Conservation (phyloP, 2,888 invertebrate genomes). For the Drosophila setosimentum region DNA sequence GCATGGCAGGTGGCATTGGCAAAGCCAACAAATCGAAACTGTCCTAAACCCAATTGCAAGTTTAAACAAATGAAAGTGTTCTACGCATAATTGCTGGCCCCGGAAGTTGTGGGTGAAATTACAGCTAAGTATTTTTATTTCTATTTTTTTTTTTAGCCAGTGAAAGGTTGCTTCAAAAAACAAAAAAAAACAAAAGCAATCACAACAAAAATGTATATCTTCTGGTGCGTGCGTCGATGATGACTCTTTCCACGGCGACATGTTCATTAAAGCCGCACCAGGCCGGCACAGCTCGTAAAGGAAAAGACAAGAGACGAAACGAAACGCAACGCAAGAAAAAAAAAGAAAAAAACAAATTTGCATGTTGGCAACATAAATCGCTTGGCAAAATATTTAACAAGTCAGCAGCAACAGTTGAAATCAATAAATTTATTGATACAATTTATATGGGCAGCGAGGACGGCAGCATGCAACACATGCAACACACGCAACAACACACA, state of each 20-base stretch:
- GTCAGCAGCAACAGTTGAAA: slow-evolving; percentile 81
- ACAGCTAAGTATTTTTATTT: slow-evolving; percentile 5
- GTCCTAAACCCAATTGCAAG: slow-evolving; percentile 72
- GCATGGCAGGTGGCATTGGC: slow-evolving; percentile 57
- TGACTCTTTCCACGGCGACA: slow-evolving; percentile 68
- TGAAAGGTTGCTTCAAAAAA: slow-evolving; percentile 63
- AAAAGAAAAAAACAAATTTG: slow-evolving; percentile 64
- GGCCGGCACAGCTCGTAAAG: slow-evolving; percentile 22
- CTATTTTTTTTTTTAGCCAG: slow-evolving; percentile 30
- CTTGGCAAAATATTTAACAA: slow-evolving; percentile 78
- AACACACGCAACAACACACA: slow-evolving; percentile 31
- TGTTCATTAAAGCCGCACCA: slow-evolving; percentile 67
- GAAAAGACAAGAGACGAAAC: slow-evolving; percentile 6
- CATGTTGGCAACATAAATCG: slow-evolving; percentile 77
- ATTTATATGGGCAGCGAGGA: slow-evolving; percentile 64
- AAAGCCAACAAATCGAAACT: slow-evolving; percentile 43
- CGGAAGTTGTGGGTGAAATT: slow-evolving; percentile 70
- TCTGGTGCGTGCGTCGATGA: slow-evolving; percentile 55
- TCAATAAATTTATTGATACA: slow-evolving; percentile 82
- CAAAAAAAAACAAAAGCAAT: neutral
- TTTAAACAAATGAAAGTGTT: slow-evolving; percentile 66
- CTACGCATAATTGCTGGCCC: slow-evolving; percentile 39
- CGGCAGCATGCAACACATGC: slow-evolving; percentile 40
- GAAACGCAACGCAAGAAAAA: too few relatives aligned
- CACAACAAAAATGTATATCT: slow-evolving; percentile 32